Evolutionary conservation across 2,888 invertebrate genomes (phyloP), one percentile per base, ranked within the genome.

Genomic region (Chelonus formosanus): DNA sequence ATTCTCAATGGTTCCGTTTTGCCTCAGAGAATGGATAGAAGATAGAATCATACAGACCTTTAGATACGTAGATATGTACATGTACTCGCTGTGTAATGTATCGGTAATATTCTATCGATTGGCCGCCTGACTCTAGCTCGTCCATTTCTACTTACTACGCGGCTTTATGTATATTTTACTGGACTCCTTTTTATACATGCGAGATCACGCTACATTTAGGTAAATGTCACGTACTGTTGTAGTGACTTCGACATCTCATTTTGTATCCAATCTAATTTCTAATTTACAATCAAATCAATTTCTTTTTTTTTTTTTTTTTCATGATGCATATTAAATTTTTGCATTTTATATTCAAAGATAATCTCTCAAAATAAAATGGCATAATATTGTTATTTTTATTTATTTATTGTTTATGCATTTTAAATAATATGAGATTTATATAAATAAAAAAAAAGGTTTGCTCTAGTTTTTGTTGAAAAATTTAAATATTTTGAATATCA

Each of bases 91-190:
- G 55, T 50, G 61, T 47, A 65, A 69, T 58, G 60, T 69, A 70
- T 70, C 65, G 69, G 65, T 55, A 67, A 68, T 67, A 64, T 63
- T 58, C 63, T 64, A 70, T 72, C 67, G 69, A 68, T 68, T 61
- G 65, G 50, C 53, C 53, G 52, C 47, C 52, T 53, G 53, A 32
- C 61, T 50, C 8, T 40, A 53, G n/a, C 43, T 5, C 31, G 35
- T 20, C 43, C 34, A 8, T 53, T 35, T 43, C 61, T 40, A 10
- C 50, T 45, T 52, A 34, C 58, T 43, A 32, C 44, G 47, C 45
- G 47, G 59, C 53, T 65, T 47, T 47, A 65, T 65, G 65, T 53
- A 59, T 60, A 65, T 65, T 60, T 65, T 54, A 65, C 65, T 53
- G 55, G 59, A 65, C 54, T 40, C 40, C 35, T 7, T 8, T 57